Evolutionary conservation across 1,140 invertebrate species (phyloP), one percentile per base, ranked within the genome.

Genomic region (Polypedilum pembai): DNA sequence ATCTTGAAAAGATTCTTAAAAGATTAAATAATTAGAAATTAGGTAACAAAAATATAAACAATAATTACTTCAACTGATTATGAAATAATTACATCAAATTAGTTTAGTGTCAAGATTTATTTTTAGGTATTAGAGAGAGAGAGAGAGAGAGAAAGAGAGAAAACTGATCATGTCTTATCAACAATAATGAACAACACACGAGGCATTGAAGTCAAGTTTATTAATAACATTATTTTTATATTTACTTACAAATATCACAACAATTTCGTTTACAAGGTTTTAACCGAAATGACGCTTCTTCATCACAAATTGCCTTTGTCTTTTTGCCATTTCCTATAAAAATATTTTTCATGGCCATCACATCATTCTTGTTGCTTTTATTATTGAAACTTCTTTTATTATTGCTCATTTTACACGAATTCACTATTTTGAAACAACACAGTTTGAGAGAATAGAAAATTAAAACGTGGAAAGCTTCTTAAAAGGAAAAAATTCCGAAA

Each of bases 161-260:
- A n/a, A n/a, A n/a, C n/a, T 33, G 24, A 33, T 33, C 5, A 33
- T 33, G 24, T 33, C 24, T 33, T 33, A 1, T 33, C 5, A 33
- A 3, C 24, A 33, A 33, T 33, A 33, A 33, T 33, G 24, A 33
- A 33, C 2, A 33, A 33, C 5, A 33, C 24, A 33, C 5, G 24
- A 33, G 24, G 24, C 24, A 3, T 33, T 33, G 24, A 33, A 33
- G 24, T 33, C 24, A 33, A 33, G 24, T 33, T 33, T 33, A 33
- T 33, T 1, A 33, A 33, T 33, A 5, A 3, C 5, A 33, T 33
- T 33, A 33, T 33, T 33, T 3, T 33, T 33, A 15, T 56, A 15
- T 56, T 56, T 56, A 56, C 45, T 56, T n/a, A 56, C 45, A 56
- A 56, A 56, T n/a, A 56, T 56, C 45, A 56, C 12, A 56, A n/a